Evolutionary conservation across 2,797 vertebrate genomes (phyloP).

Genomic region (Heliangelus exortis): DNA sequence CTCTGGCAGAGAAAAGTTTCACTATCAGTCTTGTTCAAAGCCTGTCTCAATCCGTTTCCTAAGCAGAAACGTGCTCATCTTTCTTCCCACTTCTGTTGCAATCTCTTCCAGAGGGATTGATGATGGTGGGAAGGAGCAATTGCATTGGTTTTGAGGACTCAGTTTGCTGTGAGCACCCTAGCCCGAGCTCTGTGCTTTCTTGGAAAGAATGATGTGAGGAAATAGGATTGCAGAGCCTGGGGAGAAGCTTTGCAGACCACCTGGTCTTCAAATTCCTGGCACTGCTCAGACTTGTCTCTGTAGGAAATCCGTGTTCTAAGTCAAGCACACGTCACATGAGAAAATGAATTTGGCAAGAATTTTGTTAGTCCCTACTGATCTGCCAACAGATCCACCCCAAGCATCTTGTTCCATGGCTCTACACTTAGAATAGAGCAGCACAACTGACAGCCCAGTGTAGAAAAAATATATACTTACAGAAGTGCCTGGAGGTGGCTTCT

Average conservation of each 20-base stretch:
- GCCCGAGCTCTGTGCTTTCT: background rate
- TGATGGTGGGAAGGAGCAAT: constrained; percentile 28
- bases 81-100: constrained; percentile 38
- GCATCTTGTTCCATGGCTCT: constrained; percentile 48
- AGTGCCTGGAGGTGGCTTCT: constrained; percentile 50
- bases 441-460: constrained; percentile 34
- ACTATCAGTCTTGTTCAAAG: constrained; percentile 41
- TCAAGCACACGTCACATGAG: constrained; percentile 66
- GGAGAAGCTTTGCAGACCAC: constrained; percentile 62
- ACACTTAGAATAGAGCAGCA: constrained; percentile 55
- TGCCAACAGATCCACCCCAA: constrained; percentile 66
- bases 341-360: constrained; percentile 66
- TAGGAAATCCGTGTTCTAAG: constrained; percentile 65
- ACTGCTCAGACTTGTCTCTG: constrained; percentile 50
- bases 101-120: constrained; percentile 22
- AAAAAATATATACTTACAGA: constrained; percentile 20
- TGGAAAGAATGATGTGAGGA: constrained; percentile 41
- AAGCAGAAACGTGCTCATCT: constrained; percentile 58
- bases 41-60: constrained; percentile 12
- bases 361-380: constrained; percentile 46
- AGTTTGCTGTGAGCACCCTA: constrained; percentile 35
- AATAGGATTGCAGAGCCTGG: constrained; percentile 43
- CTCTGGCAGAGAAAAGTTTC: constrained; percentile 45
- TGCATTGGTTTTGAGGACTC: constrained; percentile 10
- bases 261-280: constrained; percentile 60